These are phyloP conservation scores for Xyrichtys novacula DNA, from an alignment of 2,797 vertebrate genomes.

Conservation along the genomic window DNA sequence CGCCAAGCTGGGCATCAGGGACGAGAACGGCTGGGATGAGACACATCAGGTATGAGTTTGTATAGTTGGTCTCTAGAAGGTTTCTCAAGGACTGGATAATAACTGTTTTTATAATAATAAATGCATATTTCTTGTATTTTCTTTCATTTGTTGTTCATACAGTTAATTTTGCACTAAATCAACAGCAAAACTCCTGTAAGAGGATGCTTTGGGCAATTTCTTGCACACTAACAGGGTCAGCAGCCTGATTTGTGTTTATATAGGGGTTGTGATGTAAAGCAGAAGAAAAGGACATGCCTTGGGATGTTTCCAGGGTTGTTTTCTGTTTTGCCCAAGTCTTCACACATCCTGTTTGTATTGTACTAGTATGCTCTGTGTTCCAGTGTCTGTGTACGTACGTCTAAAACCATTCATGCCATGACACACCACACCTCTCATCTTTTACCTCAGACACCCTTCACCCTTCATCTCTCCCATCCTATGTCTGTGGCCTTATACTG, in stretches of 20 bases:
- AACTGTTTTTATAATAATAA: background rate
- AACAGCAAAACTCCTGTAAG: background rate
- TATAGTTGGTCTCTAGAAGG: background rate
- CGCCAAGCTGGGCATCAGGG: slow-evolving; percentile 89
- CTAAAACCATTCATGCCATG: slow-evolving; percentile 62
- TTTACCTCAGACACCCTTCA: slow-evolving; percentile 35
- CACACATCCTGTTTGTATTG: slow-evolving; percentile 15
- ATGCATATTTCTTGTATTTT: background rate
- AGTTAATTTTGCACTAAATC: slow-evolving; percentile 11
- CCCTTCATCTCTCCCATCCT: slow-evolving; percentile 54
- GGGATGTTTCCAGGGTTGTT: background rate
- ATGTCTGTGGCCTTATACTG: slow-evolving; percentile 43
- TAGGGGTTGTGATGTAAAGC: slow-evolving; percentile 1
- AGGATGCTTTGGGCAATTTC: slow-evolving; percentile 6
- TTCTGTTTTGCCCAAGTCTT: slow-evolving; percentile 25
- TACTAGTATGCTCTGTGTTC: slow-evolving; percentile 59
- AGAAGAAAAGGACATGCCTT: background rate
- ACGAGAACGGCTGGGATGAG: slow-evolving; percentile 97
- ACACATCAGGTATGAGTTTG: slow-evolving; percentile 89
- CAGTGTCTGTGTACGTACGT: slow-evolving; percentile 50
- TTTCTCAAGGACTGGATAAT: background rate
- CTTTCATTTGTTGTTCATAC: background rate
- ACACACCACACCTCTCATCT: slow-evolving; percentile 54
- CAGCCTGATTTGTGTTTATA: slow-evolving; percentile 40
- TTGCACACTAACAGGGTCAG: slow-evolving; percentile 30